A percentile compares a stretch with the other conserved stretches of the same genome.
These are phyloP conservation scores for Galleria mellonella DNA, from an alignment of 1,140 invertebrate species.

Conservation along the genomic window DNA sequence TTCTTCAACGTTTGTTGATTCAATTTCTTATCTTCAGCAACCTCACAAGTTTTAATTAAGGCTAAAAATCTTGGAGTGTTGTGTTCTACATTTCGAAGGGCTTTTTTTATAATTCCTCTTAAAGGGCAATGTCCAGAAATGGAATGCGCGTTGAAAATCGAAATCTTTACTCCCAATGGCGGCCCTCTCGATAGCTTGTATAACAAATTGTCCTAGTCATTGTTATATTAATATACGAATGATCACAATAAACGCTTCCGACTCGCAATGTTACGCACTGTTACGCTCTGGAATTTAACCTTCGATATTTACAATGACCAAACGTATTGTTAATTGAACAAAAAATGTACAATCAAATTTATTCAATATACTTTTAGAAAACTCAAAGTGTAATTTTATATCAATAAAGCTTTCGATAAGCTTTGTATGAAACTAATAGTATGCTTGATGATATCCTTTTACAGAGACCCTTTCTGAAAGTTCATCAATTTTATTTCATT, in stretches of 20 bases:
- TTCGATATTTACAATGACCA: neutral
- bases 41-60: conserved; percentile 1
- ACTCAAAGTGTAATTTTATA: too few species aligned
- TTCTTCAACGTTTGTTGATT: conserved; percentile 15
- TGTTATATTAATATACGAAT: neutral
- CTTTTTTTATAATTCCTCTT: neutral
- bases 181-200: neutral
- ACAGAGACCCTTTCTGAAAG: too few species aligned
- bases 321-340: too few species aligned
- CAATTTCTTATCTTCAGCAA: conserved; percentile 6
- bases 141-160: conserved; percentile 11
- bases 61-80: neutral
- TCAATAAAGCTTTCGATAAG: too few species aligned
- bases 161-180: neutral
- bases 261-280: neutral
- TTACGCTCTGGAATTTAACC: neutral
- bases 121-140: conserved; percentile 14
- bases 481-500: too few species aligned
- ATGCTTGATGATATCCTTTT: too few species aligned
- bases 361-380: too few species aligned
- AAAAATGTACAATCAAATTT: too few species aligned
- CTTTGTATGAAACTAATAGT: too few species aligned
- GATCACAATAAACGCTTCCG: conserved; percentile 3
- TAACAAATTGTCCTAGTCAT: conserved; percentile 1
- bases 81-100: neutral